Percentiles rank a stretch among this genome's conserved stretches.
phyloP scores from a whole-genome alignment of 2,797 vertebrate genomes.

The Poeciliopsis gracilis region DNA sequence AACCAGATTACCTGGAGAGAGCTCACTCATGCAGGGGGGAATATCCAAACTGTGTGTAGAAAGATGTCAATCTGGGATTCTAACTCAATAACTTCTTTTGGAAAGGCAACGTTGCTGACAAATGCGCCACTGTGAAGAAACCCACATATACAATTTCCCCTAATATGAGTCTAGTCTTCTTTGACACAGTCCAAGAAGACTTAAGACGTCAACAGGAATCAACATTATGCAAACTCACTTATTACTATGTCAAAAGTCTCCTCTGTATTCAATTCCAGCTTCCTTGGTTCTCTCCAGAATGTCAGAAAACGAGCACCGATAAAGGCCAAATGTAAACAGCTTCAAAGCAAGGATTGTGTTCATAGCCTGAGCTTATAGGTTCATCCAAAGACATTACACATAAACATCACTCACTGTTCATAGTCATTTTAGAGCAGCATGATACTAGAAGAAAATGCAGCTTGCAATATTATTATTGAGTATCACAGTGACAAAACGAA shows the following conservation, averaged over 20 bases:
- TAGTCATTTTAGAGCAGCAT: neutral
- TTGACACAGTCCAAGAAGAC: neutral
- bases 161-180: neutral
- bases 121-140: neutral
- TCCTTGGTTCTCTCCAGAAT: constrained; percentile 17
- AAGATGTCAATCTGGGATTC: neutral
- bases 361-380: neutral
- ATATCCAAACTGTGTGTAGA: neutral
- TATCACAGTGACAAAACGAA: neutral
- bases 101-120: neutral
- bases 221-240: constrained; percentile 6
- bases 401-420: neutral
- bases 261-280: constrained; percentile 17
- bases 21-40: neutral
- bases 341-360: neutral
- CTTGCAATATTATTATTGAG: neutral
- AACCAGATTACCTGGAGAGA: neutral
- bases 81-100: neutral
- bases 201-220: neutral
- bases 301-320: constrained; percentile 20
- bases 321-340: neutral
- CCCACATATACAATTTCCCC: neutral
- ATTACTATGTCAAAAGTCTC: neutral
- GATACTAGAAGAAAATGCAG: neutral
- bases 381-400: neutral